Evolutionary conservation across 2,888 invertebrate species (phyloP), one percentile per base, ranked within the genome.

Genomic region (Orthosia gracilis): DNA sequence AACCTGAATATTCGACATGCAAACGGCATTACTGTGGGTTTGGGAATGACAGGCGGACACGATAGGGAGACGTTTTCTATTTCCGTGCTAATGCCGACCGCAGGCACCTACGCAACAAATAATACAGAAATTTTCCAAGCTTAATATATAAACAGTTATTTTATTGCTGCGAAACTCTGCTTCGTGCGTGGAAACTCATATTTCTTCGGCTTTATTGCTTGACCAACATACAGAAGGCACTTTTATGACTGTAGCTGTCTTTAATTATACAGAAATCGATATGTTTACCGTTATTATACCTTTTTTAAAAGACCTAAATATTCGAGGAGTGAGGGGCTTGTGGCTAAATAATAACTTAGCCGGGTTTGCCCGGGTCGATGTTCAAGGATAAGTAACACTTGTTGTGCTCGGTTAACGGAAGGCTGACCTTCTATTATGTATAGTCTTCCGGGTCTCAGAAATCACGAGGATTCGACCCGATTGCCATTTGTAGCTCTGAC

Each of bases 11-110:
- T 88, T 84, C 69, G 79, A 86, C 89, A 89, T 89, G 87, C 85
- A 87, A 88, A 85, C 79, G 77, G 81, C 85, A 84, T 85, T 88
- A 82, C 65, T 65, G 59, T 52, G 54, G 71, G 73, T 73, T 85
- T 85, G 76, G 66, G 83, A 90, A 90, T 87, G 89, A 88, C 87
- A 85, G 71, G 79, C 76, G 81, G 85, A 88, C 89, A 88, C 86
- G 90, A 86, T 76, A 89, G 78, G 31, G 72, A 83, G 87, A 88
- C 85, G 64, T 84, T 82, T 84, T 86, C 78, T 82, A 78, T 85
- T 87, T 86, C 76, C 85, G 78, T 86, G 87, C 80, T 80, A 89
- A 90, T 89, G 87, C 86, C 83, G 80, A 73, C 73, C 80, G 72
- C 73, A 73, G 61, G 23, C 58, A 66, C 40, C 69, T 63, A 70